These are phyloP conservation scores for Chelon labrosus DNA, from an alignment of 2,797 vertebrate genomes.

Conservation along the genomic window DNA sequence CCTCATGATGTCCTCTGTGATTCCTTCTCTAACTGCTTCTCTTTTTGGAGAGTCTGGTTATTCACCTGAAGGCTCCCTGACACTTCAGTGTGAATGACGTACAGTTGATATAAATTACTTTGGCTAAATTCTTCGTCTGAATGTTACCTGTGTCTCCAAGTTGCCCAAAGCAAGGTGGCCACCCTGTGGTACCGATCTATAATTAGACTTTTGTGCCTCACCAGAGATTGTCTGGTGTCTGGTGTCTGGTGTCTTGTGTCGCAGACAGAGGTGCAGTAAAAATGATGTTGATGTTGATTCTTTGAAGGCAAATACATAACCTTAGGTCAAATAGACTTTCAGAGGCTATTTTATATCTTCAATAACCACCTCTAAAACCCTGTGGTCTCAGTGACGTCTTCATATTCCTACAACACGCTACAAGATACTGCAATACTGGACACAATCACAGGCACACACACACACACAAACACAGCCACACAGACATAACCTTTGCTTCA, in stretches of 20 bases:
- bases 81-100: constrained; percentile 75
- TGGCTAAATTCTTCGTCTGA: constrained; percentile 73
- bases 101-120: constrained; percentile 63
- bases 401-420: background rate
- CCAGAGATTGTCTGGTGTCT: constrained; percentile 2
- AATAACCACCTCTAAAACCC: background rate
- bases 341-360: background rate
- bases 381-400: background rate
- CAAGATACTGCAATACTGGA: background rate
- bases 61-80: constrained; percentile 45
- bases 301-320: constrained; percentile 2
- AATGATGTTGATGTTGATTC: background rate
- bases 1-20: constrained; percentile 73
- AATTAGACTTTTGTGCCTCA: constrained; percentile 1
- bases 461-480: background rate
- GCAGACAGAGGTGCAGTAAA: constrained; percentile 18
- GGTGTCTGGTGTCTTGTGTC: background rate
- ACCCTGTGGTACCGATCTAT: constrained; percentile 44
- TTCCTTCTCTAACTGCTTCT: constrained; percentile 43
- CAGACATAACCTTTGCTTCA: constrained; percentile 26
- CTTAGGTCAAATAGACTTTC: background rate
- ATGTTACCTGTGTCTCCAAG: constrained; percentile 59
- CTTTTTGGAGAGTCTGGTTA: constrained; percentile 47
- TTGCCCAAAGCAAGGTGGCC: constrained; percentile 46
- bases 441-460: background rate